These are phyloP conservation scores for Ditylenchus weischeri DNA, from an alignment of 2,888 invertebrate species.

Conservation along the genomic window DNA sequence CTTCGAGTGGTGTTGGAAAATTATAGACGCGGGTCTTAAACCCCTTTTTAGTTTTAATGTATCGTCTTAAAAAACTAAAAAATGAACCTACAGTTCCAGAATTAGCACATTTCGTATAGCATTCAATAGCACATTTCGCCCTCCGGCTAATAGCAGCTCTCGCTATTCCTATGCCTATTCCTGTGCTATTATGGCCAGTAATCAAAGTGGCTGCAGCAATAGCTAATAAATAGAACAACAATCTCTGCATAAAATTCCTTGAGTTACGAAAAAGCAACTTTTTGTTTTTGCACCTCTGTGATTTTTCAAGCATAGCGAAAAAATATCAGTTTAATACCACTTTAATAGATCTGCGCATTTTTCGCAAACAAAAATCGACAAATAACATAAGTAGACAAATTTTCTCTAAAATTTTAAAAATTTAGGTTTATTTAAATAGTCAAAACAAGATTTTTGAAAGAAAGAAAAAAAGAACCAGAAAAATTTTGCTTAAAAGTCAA, in stretches of 20 bases:
- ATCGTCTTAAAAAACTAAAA: no score
- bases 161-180: neutral
- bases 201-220: neutral
- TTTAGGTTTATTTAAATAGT: neutral
- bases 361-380: neutral
- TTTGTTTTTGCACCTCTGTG: neutral
- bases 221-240: no score
- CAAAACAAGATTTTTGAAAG: neutral
- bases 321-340: neutral
- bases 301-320: neutral
- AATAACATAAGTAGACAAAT: neutral
- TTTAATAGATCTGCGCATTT: neutral
- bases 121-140: slow-evolving; percentile 42
- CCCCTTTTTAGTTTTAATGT: no score
- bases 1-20: no score
- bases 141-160: slow-evolving; percentile 4
- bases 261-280: neutral
- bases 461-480: neutral
- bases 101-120: slow-evolving; percentile 47
- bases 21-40: no score
- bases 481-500: neutral
- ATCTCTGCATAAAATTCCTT: slow-evolving; percentile 1
- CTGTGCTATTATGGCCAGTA: neutral
- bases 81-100: slow-evolving; percentile 44
- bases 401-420: neutral